Evolutionary conservation across 2,888 invertebrate genomes (phyloP).

Genomic region (Zhengitettix transpicula): DNA sequence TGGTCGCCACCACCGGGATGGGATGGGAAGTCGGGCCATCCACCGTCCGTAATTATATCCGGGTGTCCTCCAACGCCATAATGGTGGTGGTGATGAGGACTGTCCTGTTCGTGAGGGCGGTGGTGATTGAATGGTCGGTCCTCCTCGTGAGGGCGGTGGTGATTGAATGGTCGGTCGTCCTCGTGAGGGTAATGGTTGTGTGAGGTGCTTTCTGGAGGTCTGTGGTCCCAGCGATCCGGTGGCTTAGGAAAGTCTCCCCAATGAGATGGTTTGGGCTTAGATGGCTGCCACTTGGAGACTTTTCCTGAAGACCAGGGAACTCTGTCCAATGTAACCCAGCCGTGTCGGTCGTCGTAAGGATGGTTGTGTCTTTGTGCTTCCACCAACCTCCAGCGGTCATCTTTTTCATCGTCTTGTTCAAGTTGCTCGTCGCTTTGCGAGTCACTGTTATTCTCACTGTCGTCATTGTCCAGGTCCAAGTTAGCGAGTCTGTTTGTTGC

Average conservation of each 20-base stretch:
- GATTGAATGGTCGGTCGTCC: background rate
- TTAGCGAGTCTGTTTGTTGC: conserved; percentile 16
- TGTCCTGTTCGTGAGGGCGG: background rate
- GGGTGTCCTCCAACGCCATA: too few species aligned
- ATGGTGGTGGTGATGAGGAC: background rate
- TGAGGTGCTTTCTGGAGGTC: background rate
- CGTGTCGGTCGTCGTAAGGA: conserved; percentile 50
- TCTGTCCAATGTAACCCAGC: conserved; percentile 62
- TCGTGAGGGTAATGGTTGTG: background rate
- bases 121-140: background rate
- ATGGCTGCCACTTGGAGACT: conserved; percentile 63
- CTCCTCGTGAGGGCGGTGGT: background rate
- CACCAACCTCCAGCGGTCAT: conserved; percentile 16
- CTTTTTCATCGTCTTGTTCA: too few species aligned
- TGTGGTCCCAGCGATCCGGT: background rate
- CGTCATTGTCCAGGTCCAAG: conserved; percentile 15
- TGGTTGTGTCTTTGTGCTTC: conserved; percentile 25
- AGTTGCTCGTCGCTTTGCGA: too few species aligned
- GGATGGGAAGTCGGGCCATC: too few species aligned
- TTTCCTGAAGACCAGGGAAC: conserved; percentile 67
- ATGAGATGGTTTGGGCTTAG: too few species aligned
- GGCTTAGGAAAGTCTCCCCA: background rate
- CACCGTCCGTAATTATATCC: too few species aligned
- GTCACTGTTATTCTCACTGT: background rate
- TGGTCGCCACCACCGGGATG: too few species aligned